Percentiles rank a stretch among this genome's conserved stretches.
Evolutionary conservation across 2,113 vertebrate genomes (phyloP).

Genomic region (Physeter macrocephalus): DNA sequence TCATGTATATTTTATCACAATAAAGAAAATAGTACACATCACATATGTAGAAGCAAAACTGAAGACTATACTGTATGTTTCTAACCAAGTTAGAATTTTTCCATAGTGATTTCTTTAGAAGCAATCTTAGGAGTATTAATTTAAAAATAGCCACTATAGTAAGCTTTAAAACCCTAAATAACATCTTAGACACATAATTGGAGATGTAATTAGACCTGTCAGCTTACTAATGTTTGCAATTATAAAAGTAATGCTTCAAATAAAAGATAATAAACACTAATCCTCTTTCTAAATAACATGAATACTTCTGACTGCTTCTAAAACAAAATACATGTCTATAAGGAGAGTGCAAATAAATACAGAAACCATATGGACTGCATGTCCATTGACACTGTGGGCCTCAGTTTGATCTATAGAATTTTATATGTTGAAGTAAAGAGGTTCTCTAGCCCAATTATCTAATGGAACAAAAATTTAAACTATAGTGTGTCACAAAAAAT

Average conservation of each 20-base stretch:
- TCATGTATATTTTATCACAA: background rate
- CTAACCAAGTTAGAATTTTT: background rate
- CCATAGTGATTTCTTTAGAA: background rate
- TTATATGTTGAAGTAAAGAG: background rate
- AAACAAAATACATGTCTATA: background rate
- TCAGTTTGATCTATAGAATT: background rate
- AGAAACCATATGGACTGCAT: rapidly evolving
- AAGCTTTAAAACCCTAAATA: slow-evolving; percentile 29
- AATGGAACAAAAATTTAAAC: background rate
- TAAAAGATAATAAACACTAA: slow-evolving; percentile 13
- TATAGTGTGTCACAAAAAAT: background rate
- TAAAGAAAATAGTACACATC: background rate
- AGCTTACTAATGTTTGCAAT: slow-evolving; percentile 52
- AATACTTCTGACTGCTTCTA: background rate
- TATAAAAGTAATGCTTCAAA: slow-evolving; percentile 19
- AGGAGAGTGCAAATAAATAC: background rate
- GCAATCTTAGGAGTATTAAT: background rate
- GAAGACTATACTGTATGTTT: background rate
- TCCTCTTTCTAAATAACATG: background rate
- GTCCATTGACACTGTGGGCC: background rate
- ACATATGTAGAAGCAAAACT: background rate
- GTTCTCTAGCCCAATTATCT: background rate
- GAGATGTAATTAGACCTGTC: slow-evolving; percentile 35
- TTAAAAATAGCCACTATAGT: slow-evolving; percentile 28
- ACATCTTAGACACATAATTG: slow-evolving; percentile 40